These are phyloP conservation scores for Hippocampus zosterae DNA, from an alignment of 2,113 vertebrate genomes.

Conservation along the genomic window DNA sequence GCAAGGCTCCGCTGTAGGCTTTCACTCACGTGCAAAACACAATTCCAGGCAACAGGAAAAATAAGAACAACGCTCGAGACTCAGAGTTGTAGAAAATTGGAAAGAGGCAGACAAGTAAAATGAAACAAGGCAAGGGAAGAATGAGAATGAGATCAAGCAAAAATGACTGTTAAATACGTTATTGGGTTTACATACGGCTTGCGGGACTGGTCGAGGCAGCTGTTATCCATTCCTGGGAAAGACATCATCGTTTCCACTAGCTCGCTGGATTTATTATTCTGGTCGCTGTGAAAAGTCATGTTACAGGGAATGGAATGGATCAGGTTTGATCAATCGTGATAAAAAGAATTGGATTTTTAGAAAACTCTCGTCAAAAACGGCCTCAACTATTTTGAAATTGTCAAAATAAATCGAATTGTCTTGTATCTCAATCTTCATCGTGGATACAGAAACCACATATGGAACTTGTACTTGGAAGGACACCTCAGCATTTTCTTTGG, in stretches of 20 bases:
- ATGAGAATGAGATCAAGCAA: conserved; percentile 35
- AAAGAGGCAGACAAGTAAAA: conserved; percentile 29
- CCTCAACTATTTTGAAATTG: background rate
- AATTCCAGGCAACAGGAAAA: conserved; percentile 34
- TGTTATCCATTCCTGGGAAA: conserved; percentile 84
- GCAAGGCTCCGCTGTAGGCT: conserved; percentile 43
- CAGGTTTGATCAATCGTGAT: too few relatives aligned
- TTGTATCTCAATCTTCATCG: background rate
- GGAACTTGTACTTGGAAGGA: conserved; percentile 14
- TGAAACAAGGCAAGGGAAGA: conserved; percentile 30
- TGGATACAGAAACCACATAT: background rate
- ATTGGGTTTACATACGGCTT: conserved; percentile 56
- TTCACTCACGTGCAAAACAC: conserved; percentile 37
- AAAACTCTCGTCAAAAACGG: background rate
- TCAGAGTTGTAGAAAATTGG: conserved; percentile 4
- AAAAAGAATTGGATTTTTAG: background rate
- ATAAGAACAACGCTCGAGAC: conserved; percentile 20
- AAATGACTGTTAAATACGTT: background rate
- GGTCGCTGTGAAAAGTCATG: conserved; percentile 70
- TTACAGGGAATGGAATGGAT: background rate
- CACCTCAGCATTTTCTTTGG: conserved; percentile 36
- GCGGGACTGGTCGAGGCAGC: conserved; percentile 68
- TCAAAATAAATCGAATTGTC: background rate
- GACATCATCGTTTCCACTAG: conserved; percentile 80
- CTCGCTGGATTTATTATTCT: conserved; percentile 70